phyloP scores from a whole-genome alignment of 1,140 invertebrate genomes.

The Archivesica marissinica region DNA sequence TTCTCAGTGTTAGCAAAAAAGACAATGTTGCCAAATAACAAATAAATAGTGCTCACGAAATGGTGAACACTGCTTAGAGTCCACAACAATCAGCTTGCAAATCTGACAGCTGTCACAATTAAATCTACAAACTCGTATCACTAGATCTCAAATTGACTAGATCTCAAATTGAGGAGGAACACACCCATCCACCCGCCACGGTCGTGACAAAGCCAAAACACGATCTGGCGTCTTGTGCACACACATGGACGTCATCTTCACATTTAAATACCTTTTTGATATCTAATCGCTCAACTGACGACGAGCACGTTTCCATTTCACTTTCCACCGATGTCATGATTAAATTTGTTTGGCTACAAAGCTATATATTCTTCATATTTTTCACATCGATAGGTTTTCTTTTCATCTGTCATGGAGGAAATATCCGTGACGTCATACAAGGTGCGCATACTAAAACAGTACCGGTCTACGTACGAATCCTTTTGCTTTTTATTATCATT shows the following conservation, averaged over 20 bases:
- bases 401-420: conserved; percentile 68
- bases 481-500: no score
- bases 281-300: conserved; percentile 72
- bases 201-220: conserved; percentile 26
- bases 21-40: no score
- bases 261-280: conserved; percentile 71
- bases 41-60: no score
- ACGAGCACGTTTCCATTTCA: conserved; percentile 76
- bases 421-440: conserved; percentile 73
- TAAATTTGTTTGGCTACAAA: conserved; percentile 10
- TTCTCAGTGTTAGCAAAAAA: no score
- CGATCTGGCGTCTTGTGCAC: neutral
- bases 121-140: no score
- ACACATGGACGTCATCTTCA: neutral
- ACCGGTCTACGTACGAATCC: no score
- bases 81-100: no score
- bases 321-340: conserved; percentile 74
- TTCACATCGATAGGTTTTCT: conserved; percentile 46
- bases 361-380: conserved; percentile 33
- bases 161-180: neutral
- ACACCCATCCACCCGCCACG: neutral
- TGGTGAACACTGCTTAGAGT: no score
- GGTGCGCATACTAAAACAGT: conserved; percentile 23
- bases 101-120: no score
- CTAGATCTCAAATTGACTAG: no score